Conservation (phyloP, 2,113 vertebrate species). For the Rhipidura dahli region DNA sequence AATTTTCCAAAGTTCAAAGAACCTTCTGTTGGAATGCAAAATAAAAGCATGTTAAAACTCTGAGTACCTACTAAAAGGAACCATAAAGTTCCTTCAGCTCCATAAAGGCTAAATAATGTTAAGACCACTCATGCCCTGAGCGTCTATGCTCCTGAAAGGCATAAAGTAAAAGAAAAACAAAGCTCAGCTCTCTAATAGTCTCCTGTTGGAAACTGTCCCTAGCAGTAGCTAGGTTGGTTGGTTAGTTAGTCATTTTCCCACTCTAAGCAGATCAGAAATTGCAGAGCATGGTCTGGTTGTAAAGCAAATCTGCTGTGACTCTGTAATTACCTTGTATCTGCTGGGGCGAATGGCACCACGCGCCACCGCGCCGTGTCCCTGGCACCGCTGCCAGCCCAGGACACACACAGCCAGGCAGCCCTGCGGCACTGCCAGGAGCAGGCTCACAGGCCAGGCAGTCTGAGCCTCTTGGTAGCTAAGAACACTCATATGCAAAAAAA, state of each 20-base stretch:
- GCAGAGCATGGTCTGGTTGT: neutral
- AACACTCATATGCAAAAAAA: neutral
- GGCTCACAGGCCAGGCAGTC: neutral
- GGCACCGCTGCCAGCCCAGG: rapidly evolving
- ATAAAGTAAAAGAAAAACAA: neutral
- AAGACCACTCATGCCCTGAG: neutral
- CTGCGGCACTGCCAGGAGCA: neutral
- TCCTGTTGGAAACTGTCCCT: neutral
- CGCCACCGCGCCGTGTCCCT: rapidly evolving
- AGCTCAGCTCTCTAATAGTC: neutral
- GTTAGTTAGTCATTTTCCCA: neutral
- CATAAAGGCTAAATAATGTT: neutral
- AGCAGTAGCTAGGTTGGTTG: neutral
- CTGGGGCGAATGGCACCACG: neutral
- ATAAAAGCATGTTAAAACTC: neutral
- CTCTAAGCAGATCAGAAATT: neutral
- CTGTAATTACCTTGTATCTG: no score
- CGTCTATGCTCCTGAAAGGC: neutral
- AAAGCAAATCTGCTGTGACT: neutral
- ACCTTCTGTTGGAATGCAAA: neutral
- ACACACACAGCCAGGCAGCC: rapidly evolving
- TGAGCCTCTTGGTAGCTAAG: neutral
- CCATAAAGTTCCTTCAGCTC: neutral
- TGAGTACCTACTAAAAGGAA: neutral
- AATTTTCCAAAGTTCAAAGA: neutral